These are phyloP conservation scores for Amblyteles armatorius DNA, from an alignment of 2,888 invertebrate species.

Conservation along the genomic window DNA sequence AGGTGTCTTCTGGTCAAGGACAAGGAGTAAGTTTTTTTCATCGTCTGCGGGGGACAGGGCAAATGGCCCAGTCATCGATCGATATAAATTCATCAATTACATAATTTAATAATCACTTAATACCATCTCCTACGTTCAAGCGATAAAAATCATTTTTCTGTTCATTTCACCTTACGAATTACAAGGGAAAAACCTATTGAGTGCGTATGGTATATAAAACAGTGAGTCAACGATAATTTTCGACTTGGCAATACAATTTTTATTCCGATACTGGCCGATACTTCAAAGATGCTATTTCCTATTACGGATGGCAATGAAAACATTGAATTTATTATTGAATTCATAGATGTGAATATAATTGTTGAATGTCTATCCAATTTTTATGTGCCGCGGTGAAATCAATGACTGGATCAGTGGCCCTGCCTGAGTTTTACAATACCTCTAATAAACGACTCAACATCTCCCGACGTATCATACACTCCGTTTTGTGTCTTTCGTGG, in stretches of 20 bases:
- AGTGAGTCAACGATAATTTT: background rate
- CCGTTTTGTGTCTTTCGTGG: slow-evolving; percentile 61
- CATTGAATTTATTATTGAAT: background rate
- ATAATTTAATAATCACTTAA: too few relatives aligned
- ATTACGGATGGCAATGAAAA: background rate
- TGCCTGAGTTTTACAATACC: background rate
- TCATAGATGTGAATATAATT: background rate
- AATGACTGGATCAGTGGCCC: background rate
- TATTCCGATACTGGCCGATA: background rate
- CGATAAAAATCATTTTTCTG: background rate
- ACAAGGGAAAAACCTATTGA: background rate
- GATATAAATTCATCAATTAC: background rate
- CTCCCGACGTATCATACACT: background rate
- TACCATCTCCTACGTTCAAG: background rate
- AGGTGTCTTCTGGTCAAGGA: slow-evolving; percentile 95
- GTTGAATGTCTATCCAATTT: background rate
- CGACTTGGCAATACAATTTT: background rate
- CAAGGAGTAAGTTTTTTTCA: slow-evolving; percentile 90
- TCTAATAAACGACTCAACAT: slow-evolving; percentile 6
- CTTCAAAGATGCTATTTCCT: background rate
- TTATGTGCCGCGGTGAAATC: background rate
- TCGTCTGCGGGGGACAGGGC: background rate
- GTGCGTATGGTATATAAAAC: background rate
- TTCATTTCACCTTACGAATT: background rate
- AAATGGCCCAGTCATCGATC: slow-evolving; percentile 14